phyloP scores from a whole-genome alignment of 2,113 vertebrate genomes.

The Barbus barbus region DNA sequence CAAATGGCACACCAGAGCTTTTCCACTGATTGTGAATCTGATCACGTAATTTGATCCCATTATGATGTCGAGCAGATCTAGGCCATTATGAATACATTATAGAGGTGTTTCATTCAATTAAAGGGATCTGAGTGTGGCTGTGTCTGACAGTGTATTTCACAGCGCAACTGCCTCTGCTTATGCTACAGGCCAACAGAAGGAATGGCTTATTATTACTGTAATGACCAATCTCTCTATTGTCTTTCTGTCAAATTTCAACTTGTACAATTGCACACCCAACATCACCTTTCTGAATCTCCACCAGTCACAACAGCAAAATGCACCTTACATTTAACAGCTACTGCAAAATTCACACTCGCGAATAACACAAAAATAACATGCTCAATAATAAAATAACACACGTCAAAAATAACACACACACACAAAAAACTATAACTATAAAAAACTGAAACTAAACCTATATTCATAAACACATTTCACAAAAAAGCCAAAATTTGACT shows the following conservation, averaged over 20 bases:
- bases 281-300: neutral
- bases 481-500: too few relatives aligned
- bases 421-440: too few relatives aligned
- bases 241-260: neutral
- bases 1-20: slow-evolving; percentile 5
- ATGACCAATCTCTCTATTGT: neutral
- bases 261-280: neutral
- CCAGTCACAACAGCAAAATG: neutral
- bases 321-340: neutral
- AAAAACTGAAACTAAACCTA: too few relatives aligned
- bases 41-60: slow-evolving; percentile 21
- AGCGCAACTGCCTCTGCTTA: neutral
- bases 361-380: too few relatives aligned
- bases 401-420: neutral
- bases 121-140: slow-evolving; percentile 11
- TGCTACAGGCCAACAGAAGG: slow-evolving; percentile 20
- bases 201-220: slow-evolving; percentile 3
- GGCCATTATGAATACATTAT: slow-evolving; percentile 34
- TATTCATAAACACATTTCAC: too few relatives aligned
- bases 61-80: slow-evolving; percentile 24
- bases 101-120: slow-evolving; percentile 12
- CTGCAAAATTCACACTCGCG: neutral
- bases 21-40: slow-evolving; percentile 1
- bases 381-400: too few relatives aligned
- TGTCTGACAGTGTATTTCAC: slow-evolving; percentile 10